Evolutionary conservation across 2,797 vertebrate genomes (phyloP).

Genomic region (Notamacropus eugenii): DNA sequence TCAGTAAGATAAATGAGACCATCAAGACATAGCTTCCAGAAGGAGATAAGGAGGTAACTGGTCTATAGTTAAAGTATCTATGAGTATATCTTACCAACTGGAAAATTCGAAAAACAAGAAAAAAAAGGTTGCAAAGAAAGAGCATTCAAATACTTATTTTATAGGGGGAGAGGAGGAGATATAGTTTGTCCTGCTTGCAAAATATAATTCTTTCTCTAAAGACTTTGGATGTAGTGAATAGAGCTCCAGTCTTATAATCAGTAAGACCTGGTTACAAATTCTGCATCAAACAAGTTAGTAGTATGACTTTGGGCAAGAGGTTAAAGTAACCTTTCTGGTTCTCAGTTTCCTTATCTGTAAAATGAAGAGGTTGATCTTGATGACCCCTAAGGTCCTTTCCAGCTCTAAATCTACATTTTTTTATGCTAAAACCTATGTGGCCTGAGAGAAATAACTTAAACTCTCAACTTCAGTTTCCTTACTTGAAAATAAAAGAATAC

Average conservation of each 20-base stretch:
- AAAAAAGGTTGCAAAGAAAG: conserved; percentile 28
- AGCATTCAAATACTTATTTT: conserved; percentile 16
- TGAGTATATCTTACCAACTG: not conserved
- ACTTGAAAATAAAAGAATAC: not conserved
- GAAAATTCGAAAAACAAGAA: not conserved
- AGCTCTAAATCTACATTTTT: not conserved
- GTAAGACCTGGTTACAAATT: not conserved
- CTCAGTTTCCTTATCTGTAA: not conserved
- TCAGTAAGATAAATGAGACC: conserved; percentile 42
- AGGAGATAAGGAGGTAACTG: conserved; percentile 25
- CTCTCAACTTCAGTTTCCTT: not conserved
- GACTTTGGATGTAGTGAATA: not conserved
- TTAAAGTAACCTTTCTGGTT: not conserved
- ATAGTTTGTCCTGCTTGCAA: not conserved
- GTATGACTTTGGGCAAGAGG: not conserved
- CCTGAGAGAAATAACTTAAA: not conserved
- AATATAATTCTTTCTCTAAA: not conserved
- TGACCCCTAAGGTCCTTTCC: not conserved
- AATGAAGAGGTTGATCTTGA: not conserved
- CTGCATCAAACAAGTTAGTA: not conserved
- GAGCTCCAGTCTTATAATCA: not conserved
- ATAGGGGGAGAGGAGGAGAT: not conserved
- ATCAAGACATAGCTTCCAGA: conserved; percentile 15
- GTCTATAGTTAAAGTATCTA: not conserved
- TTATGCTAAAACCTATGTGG: not conserved